A percentile compares a stretch with the other conserved stretches of the same genome.
Evolutionary conservation across 2,797 vertebrate genomes (phyloP).

Genomic region (Coreius guichenoti): DNA sequence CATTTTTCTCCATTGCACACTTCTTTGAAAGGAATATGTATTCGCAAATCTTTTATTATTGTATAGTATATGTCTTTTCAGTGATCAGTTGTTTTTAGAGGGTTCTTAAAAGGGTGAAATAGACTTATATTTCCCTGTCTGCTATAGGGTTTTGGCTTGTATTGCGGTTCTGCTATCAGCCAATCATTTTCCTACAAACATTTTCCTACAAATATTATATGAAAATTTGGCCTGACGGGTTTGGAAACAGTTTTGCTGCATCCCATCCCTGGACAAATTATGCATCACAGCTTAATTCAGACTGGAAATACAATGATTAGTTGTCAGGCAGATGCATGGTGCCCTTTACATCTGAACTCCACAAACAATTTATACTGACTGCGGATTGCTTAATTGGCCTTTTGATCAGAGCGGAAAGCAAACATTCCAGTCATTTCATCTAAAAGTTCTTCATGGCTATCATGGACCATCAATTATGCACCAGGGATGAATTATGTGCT

Average conservation of each 20-base stretch:
- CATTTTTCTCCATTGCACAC: not conserved
- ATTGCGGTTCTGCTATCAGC: not conserved
- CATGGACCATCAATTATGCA: conserved; percentile 55
- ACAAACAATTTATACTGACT: conserved; percentile 39
- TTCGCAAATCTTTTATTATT: too few relatives aligned
- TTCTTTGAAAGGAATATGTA: too few relatives aligned
- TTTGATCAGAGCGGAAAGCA: conserved; percentile 51
- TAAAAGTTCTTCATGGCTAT: conserved; percentile 25
- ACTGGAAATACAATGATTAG: conserved; percentile 42
- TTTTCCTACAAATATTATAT: not conserved
- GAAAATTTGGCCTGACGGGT: not conserved
- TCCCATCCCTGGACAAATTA: not conserved
- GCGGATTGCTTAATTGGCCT: conserved; percentile 52
- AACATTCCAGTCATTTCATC: conserved; percentile 34
- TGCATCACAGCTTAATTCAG: conserved; percentile 32
- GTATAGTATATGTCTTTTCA: not conserved
- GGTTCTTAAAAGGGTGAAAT: not conserved
- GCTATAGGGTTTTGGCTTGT: not conserved
- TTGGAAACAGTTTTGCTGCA: conserved; percentile 1
- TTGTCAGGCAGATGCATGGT: conserved; percentile 51
- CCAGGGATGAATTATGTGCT: conserved; percentile 6
- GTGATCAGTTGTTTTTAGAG: not conserved
- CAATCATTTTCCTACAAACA: not conserved
- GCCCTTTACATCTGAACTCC: conserved; percentile 52
- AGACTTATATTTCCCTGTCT: not conserved